phyloP scores from a whole-genome alignment of 2,797 vertebrate genomes.

The Acomys russatus region DNA sequence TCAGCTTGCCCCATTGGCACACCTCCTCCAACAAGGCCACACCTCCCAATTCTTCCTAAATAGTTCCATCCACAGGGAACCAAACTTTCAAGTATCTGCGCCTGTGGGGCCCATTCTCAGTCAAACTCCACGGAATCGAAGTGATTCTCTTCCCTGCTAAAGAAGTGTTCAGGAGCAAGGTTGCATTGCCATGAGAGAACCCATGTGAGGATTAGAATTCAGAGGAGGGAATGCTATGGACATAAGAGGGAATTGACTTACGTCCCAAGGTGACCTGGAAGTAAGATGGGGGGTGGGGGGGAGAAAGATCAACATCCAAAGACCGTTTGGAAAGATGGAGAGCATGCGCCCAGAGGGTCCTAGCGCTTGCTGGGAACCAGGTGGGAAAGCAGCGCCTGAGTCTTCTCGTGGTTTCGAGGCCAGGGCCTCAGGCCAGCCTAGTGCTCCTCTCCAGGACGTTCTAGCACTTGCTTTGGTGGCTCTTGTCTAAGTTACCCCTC shows the following conservation, averaged over 20 bases:
- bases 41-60: background rate
- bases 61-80: background rate
- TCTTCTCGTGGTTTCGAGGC: background rate
- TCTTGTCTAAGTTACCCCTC: conserved; percentile 5
- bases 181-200: background rate
- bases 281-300: background rate
- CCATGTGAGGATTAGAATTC: background rate
- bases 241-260: background rate
- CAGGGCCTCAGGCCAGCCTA: background rate
- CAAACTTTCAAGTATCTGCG: background rate
- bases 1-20: background rate
- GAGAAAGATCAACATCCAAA: background rate
- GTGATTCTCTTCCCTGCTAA: background rate
- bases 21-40: background rate
- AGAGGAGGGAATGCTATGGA: background rate
- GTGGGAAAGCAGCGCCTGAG: background rate
- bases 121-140: background rate
- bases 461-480: background rate
- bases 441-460: background rate
- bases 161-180: background rate
- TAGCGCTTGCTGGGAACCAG: background rate
- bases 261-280: background rate
- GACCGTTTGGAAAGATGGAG: background rate
- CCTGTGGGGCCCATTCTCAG: background rate
- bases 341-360: background rate